Base-by-base conservation (phyloP, 2,888 invertebrate genomes). In the Dryobotodes eremita region DNA sequence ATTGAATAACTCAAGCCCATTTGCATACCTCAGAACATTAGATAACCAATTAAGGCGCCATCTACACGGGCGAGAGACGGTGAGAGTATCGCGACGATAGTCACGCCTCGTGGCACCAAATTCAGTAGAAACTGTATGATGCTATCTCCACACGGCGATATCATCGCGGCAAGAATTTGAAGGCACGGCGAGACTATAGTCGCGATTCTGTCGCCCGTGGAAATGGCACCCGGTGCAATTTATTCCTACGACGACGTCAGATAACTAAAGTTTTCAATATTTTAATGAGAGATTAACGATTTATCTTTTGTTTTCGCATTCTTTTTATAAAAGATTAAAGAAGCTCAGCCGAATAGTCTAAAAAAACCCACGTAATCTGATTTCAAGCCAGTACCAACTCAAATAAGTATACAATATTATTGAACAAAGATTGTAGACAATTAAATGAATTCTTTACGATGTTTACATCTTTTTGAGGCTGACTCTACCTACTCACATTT, bases 291-390 rank as follows among this genome's bases (percentile, higher is more conserved):
- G 15, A n/a, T 42, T n/a, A n/a, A n/a, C 0, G 4, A 8, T 8
- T 42, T n/a, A 68, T 23, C 0, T 50, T 50, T 31, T 23, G 20
- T 50, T 68, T 31, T 50, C 68, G 13, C 13, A 68, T 20, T 3
- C 50, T 72, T 17, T 64, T 36, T 64, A 36, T 26, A 31, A 46
- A 57, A 36, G 6, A 76, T n/a, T 6, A 75, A 23, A 17, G 15
- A 55, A 64, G 23, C 48, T 42, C 23, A 23, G 8, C 13, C 15
- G n/a, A 31, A 55, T 17, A 26, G 64, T 48, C 15, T 13, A 64
- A 64, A 64, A 46, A 64, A 77, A 36, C 17, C 77, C 36, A 77
- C 26, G 36, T 23, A 20, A 42, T 23, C n/a, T 42, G n/a, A 36
- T 50, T 26, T 55, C 20, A 64, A 55, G n/a, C 11, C n/a, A 64